Conservation (phyloP, 1,140 invertebrate genomes). For the Chlorops oryzae region DNA sequence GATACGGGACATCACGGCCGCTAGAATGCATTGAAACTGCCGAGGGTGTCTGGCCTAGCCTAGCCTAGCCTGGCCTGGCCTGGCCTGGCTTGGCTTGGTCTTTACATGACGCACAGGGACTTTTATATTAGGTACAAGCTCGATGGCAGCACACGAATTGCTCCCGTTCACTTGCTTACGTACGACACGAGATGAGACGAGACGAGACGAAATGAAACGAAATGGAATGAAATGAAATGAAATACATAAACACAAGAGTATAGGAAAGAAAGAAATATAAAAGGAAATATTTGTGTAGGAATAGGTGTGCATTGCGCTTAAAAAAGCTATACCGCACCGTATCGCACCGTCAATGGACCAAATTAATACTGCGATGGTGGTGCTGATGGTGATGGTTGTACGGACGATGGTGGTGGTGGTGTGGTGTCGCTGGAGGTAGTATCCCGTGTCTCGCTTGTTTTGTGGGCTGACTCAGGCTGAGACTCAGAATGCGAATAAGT, state of each 20-base stretch:
- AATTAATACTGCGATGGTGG: slow-evolving; percentile 39
- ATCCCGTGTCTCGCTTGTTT: slow-evolving; percentile 10
- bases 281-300: too few species aligned
- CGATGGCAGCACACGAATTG: not conserved
- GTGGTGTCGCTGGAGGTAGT: slow-evolving; percentile 7
- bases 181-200: too few species aligned
- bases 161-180: too few species aligned
- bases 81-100: too few species aligned
- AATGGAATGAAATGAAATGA: too few species aligned
- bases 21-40: not conserved
- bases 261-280: too few species aligned
- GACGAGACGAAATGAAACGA: too few species aligned
- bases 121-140: not conserved
- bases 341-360: slow-evolving; percentile 47
- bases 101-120: slow-evolving; percentile 8
- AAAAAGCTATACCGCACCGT: slow-evolving; percentile 14
- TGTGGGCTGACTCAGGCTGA: slow-evolving; percentile 20
- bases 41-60: not conserved
- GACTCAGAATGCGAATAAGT: slow-evolving; percentile 33
- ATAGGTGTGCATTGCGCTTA: too few species aligned
- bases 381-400: slow-evolving; percentile 6
- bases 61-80: too few species aligned
- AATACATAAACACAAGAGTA: too few species aligned
- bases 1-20: slow-evolving; percentile 39
- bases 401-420: slow-evolving; percentile 1